phyloP scores from a whole-genome alignment of 2,113 vertebrate species.

The Saguinus imperator region DNA sequence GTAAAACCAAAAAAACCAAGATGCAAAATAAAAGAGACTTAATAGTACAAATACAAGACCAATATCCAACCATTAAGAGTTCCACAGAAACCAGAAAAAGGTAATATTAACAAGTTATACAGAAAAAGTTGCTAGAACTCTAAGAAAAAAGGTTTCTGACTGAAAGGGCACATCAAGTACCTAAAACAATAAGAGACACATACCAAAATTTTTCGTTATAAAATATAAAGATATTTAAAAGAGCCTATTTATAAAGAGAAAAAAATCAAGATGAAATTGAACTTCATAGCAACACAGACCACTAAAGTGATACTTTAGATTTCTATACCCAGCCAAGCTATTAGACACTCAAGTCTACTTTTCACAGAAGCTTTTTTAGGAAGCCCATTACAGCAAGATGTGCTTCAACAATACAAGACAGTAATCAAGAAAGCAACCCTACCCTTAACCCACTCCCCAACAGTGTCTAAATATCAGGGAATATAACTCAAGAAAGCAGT shows the following conservation, averaged over 20 bases:
- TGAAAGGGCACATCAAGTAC: not conserved
- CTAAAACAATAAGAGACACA: not conserved
- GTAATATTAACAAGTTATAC: not conserved
- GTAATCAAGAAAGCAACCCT: not conserved
- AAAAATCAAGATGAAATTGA: not conserved
- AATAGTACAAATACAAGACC: not conserved
- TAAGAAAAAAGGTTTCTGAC: not conserved
- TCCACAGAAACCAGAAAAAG: not conserved
- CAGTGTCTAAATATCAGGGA: not conserved
- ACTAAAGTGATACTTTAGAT: not conserved
- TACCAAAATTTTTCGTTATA: not conserved
- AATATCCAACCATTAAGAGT: not conserved
- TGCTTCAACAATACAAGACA: not conserved
- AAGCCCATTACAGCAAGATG: not conserved
- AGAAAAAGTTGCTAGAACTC: not conserved
- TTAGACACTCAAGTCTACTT: not conserved
- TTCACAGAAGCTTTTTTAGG: not conserved
- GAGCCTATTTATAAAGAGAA: not conserved
- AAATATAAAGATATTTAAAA: not conserved
- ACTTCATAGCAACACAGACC: not conserved
- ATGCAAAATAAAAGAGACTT: not conserved
- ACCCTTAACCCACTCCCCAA: not conserved
- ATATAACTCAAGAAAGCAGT: not conserved
- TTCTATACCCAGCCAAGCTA: conserved; percentile 36
- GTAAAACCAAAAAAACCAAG: not conserved